Base-by-base conservation (phyloP, 2,113 vertebrate genomes). In the Bubalus kerabau region DNA sequence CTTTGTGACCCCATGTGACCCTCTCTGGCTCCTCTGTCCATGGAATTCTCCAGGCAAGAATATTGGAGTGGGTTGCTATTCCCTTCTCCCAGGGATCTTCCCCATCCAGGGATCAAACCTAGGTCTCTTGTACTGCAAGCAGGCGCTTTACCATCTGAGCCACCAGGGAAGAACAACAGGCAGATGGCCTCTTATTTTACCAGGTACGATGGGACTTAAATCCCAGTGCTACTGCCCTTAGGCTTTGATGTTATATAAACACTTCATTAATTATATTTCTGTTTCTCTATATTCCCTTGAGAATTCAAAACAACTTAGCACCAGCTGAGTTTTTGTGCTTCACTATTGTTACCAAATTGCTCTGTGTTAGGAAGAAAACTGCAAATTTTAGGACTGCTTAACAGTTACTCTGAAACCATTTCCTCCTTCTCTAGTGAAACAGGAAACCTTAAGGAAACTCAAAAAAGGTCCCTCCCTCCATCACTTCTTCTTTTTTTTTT, bases 131-230 rank as follows among this genome's bases (percentile, higher is more conserved):
- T 17, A 7, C 62, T 19, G 62, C 60, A 67, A n/a, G 62, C 32
- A n/a, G 32, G 16, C 0, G 0, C 62, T 67, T n/a, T 67, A 1
- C 62, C 62, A 19, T 5, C 62, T n/a, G 62, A 64, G 32, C 16
- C 62, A 64, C 62, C 15, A n/a, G 32, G 32, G 3, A 67, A 19
- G 15, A 67, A 26, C 59, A 28, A 19, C 7, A n/a, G 56, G 82
- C 15, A 28, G 36, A 3, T 17, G 24, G 24, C 15, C 7, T 85
- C 59, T 85, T 43, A 59, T 59, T 57, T 85, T 59, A 59, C 23
- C n/a, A 43, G 83, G 7, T 30, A 30, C 83, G 17, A 28, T 30
- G 24, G 83, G 54, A 19, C 36, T 85, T 59, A 11, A 59, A 30
- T 43, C 36, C 15, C 56, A 43, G 54, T 0, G 14, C 54, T 11